A percentile compares a stretch with the other conserved stretches of the same genome.
These are phyloP conservation scores for Escarpia spicata DNA, from an alignment of 2,888 invertebrate genomes.

Conservation along the genomic window DNA sequence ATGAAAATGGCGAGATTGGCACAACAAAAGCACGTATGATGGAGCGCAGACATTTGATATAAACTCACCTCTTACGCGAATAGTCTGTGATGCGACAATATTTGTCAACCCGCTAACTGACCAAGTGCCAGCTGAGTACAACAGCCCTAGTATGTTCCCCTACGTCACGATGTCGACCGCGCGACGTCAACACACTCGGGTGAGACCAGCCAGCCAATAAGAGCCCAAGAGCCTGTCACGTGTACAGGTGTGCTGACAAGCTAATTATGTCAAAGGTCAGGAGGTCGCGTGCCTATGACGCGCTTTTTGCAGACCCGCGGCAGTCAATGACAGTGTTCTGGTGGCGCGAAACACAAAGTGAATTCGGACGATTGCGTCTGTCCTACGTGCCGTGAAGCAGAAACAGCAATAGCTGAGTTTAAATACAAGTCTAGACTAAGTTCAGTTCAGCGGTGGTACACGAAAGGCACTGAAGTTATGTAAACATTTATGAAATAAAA, in stretches of 20 bases:
- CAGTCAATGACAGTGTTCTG: neutral
- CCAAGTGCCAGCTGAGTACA: slow-evolving; percentile 11
- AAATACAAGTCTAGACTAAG: too few relatives aligned
- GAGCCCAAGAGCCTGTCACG: neutral
- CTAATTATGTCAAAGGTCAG: slow-evolving; percentile 12
- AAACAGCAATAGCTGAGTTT: neutral
- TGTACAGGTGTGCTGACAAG: neutral
- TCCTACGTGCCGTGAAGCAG: neutral
- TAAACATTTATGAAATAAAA: too few relatives aligned
- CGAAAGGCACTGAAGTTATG: neutral
- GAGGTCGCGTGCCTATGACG: slow-evolving; percentile 10
- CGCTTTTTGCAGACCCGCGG: neutral
- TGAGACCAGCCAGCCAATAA: slow-evolving; percentile 5
- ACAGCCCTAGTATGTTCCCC: slow-evolving; percentile 6
- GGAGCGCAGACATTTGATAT: neutral
- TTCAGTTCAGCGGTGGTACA: too few relatives aligned
- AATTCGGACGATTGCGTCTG: neutral
- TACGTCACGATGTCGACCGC: slow-evolving; percentile 16
- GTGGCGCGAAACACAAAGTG: neutral
- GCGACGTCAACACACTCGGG: slow-evolving; percentile 16
- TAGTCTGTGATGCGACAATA: neutral
- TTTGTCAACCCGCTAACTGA: neutral
- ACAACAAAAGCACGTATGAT: neutral
- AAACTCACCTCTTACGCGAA: neutral
- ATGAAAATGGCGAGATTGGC: neutral